Base-by-base conservation (phyloP, 2,888 invertebrate species). In the Morpho deidamia region DNA sequence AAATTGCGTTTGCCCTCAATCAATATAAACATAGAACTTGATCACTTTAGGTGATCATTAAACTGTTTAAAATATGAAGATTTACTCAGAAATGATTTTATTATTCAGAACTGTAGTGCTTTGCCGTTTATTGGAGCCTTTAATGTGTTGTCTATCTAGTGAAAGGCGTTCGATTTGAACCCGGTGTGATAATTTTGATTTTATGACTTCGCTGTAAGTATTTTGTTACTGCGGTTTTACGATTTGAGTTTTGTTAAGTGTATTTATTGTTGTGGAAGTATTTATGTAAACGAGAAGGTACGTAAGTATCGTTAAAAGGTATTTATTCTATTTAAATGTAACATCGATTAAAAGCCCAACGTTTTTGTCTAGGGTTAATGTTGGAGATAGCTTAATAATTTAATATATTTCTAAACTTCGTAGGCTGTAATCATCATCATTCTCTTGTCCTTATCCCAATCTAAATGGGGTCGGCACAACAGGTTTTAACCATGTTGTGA, bases 1-100 rank as follows among this genome's bases (percentile, higher is more conserved):
- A 57, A 59, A 47, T 59, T 44, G 33, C 10, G 32, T 57, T 52
- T 57, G 49, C 47, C 49, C 50, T 55, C 53, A 61, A 60, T 61
- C 59, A 61, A 53, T 59, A 60, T 61, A 61, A 61, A 61, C 57
- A 53, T 48, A 42, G 41, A 35, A 53, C 39, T 58, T 52, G 61
- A 59, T 58, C 52, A 61, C 55, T 53, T 55, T 44, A 14, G 41
- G 32, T 53, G 57, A 44, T 52, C 55, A 56, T 57, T 61, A 59
- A 59, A 60, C 39, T 38, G 49, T 45, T 55, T 61, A 53, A 61
- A 61, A 61, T 61, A 58, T 59, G 55, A 55, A 59, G 60, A 59
- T 57, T 56, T 54, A 58, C 43, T 53, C 37, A 35, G 9, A 33
- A 56, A 54, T 51, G 50, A 51, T 55, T 54, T 53, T 59, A 59